phyloP scores from a whole-genome alignment of 2,888 invertebrate species.

The Helicoverpa assulta region DNA sequence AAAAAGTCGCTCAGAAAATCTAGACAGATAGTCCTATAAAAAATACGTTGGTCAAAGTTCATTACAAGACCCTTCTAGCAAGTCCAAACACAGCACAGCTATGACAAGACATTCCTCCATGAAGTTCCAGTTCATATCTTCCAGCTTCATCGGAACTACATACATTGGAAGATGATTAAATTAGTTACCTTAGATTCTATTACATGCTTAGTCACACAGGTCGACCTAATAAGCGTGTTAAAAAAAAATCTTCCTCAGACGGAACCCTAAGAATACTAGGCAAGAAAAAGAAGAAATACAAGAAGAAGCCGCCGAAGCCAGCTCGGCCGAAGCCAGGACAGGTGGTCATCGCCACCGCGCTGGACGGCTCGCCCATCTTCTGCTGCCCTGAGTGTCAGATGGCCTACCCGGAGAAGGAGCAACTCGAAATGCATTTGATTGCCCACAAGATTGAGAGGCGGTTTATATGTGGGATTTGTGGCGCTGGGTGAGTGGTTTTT shows the following conservation, averaged over 20 bases:
- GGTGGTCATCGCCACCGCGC: slow-evolving; percentile 93
- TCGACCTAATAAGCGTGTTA: no score
- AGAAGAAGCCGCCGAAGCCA: slow-evolving; percentile 94
- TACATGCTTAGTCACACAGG: no score
- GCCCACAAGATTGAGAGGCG: slow-evolving; percentile 95
- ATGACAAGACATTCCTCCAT: no score
- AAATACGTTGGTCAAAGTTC: no score
- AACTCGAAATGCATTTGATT: slow-evolving; percentile 93
- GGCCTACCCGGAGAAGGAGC: slow-evolving; percentile 95
- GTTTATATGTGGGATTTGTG: slow-evolving; percentile 94
- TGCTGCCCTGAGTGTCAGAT: slow-evolving; percentile 95
- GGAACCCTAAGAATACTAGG: slow-evolving; percentile 73
- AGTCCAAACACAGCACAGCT: no score
- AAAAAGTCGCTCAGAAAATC: no score
- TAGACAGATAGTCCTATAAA: no score
- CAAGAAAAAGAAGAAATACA: slow-evolving; percentile 95
- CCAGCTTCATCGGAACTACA: no score
- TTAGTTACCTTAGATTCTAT: no score
- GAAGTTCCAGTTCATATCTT: no score
- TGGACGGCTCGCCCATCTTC: slow-evolving; percentile 93
- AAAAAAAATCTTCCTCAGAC: slow-evolving; percentile 63
- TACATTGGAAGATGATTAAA: no score
- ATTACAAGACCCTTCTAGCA: no score
- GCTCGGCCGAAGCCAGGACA: slow-evolving; percentile 95
- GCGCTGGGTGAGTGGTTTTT: slow-evolving; percentile 90